These are phyloP conservation scores for Steatocranus sp. DNA, from an alignment of 2,797 vertebrate species.

Conservation along the genomic window DNA sequence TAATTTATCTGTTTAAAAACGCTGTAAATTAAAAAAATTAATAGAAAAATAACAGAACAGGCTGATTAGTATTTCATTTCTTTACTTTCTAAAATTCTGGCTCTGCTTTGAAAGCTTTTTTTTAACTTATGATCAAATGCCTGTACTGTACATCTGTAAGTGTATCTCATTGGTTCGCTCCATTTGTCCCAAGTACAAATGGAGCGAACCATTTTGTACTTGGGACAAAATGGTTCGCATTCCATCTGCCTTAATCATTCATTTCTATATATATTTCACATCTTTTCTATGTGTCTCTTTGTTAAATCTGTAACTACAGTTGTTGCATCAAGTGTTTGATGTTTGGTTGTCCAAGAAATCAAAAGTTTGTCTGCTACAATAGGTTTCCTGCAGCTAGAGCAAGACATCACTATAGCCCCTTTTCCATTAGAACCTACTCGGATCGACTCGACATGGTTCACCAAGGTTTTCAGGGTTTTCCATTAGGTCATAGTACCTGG, in stretches of 20 bases:
- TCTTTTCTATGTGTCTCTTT: not conserved
- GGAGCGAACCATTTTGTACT: not conserved
- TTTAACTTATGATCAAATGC: not conserved
- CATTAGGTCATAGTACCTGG: not conserved
- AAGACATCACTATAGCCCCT: not conserved
- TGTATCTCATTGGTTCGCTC: not conserved
- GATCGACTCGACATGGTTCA: not conserved
- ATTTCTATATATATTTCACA: not conserved
- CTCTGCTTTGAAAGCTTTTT: not conserved
- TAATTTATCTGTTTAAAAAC: not conserved
- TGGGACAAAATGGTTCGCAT: not conserved
- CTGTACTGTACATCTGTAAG: not conserved
- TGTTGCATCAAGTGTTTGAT: not conserved
- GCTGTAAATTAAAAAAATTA: rapidly evolving
- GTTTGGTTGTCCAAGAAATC: constrained; percentile 9
- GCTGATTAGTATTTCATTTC: rapidly evolving
- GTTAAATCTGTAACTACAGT: not conserved
- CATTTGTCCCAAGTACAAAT: not conserved
- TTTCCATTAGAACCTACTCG: not conserved
- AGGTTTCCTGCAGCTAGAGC: constrained; percentile 15
- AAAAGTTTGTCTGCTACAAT: not conserved
- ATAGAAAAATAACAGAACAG: not conserved
- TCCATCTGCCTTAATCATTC: not conserved
- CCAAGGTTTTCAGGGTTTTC: not conserved
- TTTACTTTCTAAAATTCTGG: not conserved